phyloP scores from a whole-genome alignment of 2,113 vertebrate species.

The Malurus melanocephalus region DNA sequence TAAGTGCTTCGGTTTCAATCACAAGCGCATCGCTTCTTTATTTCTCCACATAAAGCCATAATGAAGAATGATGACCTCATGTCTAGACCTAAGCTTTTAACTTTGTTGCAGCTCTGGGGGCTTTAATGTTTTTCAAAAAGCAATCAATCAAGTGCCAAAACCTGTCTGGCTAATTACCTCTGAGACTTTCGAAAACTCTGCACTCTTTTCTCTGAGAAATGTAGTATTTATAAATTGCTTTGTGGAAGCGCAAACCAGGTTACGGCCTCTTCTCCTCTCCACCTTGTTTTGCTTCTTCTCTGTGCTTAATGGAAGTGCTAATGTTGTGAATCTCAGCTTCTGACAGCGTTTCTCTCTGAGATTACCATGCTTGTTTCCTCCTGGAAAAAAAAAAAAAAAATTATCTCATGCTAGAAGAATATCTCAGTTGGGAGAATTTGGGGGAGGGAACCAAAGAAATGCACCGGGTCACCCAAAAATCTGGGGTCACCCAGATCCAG shows the following conservation, averaged over 20 bases:
- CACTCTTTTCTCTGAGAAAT: constrained; percentile 25
- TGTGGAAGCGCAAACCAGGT: neutral
- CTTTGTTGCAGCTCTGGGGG: constrained; percentile 42
- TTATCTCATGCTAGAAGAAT: neutral
- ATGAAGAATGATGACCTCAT: constrained; percentile 69
- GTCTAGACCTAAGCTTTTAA: constrained; percentile 71
- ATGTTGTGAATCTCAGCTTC: constrained; percentile 1
- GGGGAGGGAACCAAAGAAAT: neutral
- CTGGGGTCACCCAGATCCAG: neutral
- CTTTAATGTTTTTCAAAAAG: constrained; percentile 59
- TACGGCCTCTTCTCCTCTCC: constrained; percentile 2
- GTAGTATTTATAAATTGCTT: constrained; percentile 47
- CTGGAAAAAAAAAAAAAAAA: neutral
- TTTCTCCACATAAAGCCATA: constrained; percentile 51
- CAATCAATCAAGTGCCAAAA: constrained; percentile 57
- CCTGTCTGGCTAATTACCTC: constrained; percentile 44
- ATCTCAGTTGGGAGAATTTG: neutral
- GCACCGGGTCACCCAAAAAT: neutral
- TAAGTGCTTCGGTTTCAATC: constrained; percentile 48
- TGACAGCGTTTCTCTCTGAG: neutral
- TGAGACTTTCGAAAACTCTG: constrained; percentile 38
- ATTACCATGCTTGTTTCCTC: neutral
- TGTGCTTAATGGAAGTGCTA: neutral
- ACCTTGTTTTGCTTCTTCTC: neutral
- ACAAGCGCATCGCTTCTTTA: constrained; percentile 31